Evolutionary conservation across 2,888 invertebrate genomes (phyloP).

Genomic region (Dicycla oo): DNA sequence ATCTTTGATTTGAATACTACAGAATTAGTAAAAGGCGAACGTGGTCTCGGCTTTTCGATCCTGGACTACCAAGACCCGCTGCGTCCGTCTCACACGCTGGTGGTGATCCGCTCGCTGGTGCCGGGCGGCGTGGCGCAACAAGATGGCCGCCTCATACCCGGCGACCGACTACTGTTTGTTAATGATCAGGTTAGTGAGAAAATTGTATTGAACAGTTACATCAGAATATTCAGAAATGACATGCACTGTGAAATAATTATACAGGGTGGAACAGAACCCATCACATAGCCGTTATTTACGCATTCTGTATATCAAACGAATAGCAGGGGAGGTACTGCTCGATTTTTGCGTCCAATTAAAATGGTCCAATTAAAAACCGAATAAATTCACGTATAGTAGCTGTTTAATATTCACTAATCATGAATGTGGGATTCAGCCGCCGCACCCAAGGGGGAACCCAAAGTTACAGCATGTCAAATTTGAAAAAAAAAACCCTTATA

Average conservation of each 20-base stretch:
- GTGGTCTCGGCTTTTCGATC: conserved; percentile 99
- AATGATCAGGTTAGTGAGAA: conserved; percentile 94
- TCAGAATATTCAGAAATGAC: background rate
- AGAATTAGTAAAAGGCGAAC: conserved; percentile 98
- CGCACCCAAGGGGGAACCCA: no score
- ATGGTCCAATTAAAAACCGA: no score
- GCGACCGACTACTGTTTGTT: conserved; percentile 98
- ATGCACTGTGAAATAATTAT: background rate
- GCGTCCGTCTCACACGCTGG: conserved; percentile 98
- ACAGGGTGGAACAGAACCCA: no score
- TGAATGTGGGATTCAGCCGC: no score
- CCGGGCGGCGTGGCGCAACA: conserved; percentile 99
- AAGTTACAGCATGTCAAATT: no score
- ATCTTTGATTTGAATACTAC: conserved; percentile 24
- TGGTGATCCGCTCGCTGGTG: conserved; percentile 99
- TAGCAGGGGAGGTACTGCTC: no score
- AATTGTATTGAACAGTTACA: background rate
- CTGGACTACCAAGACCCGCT: conserved; percentile 98
- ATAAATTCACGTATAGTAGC: no score
- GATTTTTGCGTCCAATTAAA: no score
- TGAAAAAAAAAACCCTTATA: no score
- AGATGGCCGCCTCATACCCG: conserved; percentile 99
- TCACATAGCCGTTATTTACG: background rate
- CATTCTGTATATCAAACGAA: background rate
- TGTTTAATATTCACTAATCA: no score